These are phyloP conservation scores for Enteromius unitaeniatus DNA, from an alignment of 2,797 vertebrate genomes.

Conservation along the genomic window DNA sequence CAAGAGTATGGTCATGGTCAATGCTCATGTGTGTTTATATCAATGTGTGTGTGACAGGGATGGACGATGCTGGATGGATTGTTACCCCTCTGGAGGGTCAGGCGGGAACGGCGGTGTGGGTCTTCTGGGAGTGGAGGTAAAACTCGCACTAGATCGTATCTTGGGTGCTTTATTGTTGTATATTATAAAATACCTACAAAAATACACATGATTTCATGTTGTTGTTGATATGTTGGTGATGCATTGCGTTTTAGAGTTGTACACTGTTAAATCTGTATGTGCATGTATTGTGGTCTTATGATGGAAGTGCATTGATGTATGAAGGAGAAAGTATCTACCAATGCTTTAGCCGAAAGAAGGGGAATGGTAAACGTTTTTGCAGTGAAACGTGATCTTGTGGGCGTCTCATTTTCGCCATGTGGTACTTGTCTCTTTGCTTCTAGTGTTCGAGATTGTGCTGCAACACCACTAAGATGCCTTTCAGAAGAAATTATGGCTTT, in stretches of 20 bases:
- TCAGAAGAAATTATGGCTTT: not conserved
- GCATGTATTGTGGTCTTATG: not conserved
- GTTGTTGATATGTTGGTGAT: not conserved
- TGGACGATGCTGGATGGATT: not conserved
- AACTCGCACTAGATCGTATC: not conserved
- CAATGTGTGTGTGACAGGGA: conserved; percentile 19
- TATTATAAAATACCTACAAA: not conserved
- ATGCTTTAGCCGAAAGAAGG: not conserved
- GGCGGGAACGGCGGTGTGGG: not conserved
- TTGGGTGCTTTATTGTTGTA: not conserved
- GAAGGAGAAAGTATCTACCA: not conserved
- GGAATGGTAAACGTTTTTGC: conserved; percentile 22
- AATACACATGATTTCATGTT: not conserved
- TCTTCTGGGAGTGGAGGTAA: conserved; percentile 26
- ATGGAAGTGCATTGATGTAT: not conserved
- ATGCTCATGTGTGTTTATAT: conserved; percentile 18
- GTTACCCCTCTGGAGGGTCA: conserved; percentile 13
- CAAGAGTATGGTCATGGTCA: conserved; percentile 9
- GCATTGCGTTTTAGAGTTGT: not conserved
- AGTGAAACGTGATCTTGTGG: conserved; percentile 39
- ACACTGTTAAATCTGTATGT: not conserved
- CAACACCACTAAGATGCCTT: not conserved
- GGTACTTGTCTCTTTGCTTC: conserved; percentile 17
- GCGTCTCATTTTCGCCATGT: not conserved
- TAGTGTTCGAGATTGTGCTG: not conserved